These are phyloP conservation scores for Armadillidium nasatum DNA, from an alignment of 1,140 invertebrate species.

Conservation along the genomic window DNA sequence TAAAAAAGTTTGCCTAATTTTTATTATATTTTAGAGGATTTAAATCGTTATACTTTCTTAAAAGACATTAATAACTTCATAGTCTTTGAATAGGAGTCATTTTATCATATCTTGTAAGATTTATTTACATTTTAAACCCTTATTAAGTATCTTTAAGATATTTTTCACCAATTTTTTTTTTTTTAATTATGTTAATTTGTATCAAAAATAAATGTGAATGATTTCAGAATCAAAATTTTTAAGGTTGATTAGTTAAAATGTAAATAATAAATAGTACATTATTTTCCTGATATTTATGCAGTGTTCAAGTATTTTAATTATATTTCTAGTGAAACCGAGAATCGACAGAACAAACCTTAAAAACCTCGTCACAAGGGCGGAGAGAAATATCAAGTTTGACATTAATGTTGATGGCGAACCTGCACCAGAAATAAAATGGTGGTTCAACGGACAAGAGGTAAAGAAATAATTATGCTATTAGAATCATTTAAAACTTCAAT, in stretches of 20 bases:
- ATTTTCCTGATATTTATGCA: neutral
- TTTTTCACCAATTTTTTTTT: neutral
- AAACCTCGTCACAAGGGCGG: constrained; percentile 79
- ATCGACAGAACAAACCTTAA: constrained; percentile 93
- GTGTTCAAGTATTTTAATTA: neutral
- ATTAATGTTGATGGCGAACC: constrained; percentile 92
- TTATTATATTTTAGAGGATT: too few relatives aligned
- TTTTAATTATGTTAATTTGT: neutral
- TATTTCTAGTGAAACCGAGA: constrained; percentile 79
- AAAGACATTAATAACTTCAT: too few relatives aligned
- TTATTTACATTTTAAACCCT: too few relatives aligned
- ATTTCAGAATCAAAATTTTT: neutral
- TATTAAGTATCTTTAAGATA: too few relatives aligned
- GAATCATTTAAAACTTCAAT: neutral
- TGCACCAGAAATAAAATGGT: constrained; percentile 86
- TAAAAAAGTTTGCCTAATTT: too few relatives aligned
- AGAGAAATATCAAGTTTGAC: constrained; percentile 87
- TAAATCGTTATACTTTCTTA: too few relatives aligned
- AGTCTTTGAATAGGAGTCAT: too few relatives aligned
- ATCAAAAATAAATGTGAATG: neutral
- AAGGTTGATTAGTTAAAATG: neutral
- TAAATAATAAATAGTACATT: too few relatives aligned
- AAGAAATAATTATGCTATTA: neutral
- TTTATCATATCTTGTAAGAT: too few relatives aligned
- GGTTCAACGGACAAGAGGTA: constrained; percentile 58